These are phyloP conservation scores for Ceyx melanurus DNA, from an alignment of 2,113 vertebrate species.

Conservation along the genomic window DNA sequence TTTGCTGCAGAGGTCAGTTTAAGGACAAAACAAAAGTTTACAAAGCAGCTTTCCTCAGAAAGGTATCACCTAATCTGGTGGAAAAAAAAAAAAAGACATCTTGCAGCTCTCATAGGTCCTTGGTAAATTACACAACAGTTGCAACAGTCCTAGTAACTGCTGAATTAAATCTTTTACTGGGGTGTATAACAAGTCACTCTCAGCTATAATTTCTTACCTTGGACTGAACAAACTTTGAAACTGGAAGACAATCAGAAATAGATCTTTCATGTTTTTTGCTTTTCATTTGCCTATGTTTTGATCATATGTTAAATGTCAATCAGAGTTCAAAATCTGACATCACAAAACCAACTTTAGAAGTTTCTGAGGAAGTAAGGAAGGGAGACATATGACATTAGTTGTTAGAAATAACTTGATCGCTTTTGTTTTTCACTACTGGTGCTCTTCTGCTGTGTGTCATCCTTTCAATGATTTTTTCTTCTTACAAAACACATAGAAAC, in stretches of 20 bases:
- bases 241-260: not conserved
- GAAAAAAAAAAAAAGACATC: not conserved
- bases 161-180: not conserved
- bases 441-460: not conserved
- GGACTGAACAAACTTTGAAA: not conserved
- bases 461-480: not conserved
- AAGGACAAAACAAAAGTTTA: not conserved
- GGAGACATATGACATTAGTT: not conserved
- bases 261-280: not conserved
- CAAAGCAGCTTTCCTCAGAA: not conserved
- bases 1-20: not conserved
- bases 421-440: not conserved
- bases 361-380: not conserved
- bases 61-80: not conserved
- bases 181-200: not conserved
- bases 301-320: not conserved
- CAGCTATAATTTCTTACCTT: not conserved
- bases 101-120: not conserved
- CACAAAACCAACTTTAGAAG: not conserved
- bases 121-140: not conserved
- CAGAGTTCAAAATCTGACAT: constrained; percentile 18
- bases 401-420: not conserved
- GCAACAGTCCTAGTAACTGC: not conserved
- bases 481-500: not conserved
- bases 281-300: not conserved